Evolutionary conservation across 2,797 vertebrate genomes (phyloP).

Genomic region (Benthosema pterotum): DNA sequence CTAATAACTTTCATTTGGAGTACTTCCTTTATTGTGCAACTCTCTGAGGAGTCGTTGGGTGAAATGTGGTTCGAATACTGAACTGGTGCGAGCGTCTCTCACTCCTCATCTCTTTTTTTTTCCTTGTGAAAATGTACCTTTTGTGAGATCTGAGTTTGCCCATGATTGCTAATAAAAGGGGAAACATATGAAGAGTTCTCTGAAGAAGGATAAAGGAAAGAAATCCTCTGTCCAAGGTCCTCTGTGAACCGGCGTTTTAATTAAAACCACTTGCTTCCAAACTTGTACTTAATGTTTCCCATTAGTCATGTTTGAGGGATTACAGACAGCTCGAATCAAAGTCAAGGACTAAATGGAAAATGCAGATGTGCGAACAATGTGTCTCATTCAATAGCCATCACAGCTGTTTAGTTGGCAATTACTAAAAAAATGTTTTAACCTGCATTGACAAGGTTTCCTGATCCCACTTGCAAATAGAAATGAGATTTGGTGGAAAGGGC

Average conservation of each 20-base stretch:
- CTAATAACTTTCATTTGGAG: conserved; percentile 35
- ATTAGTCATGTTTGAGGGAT: conserved; percentile 94
- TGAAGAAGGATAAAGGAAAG: conserved; percentile 60
- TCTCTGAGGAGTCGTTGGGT: conserved; percentile 16
- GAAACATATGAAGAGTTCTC: conserved; percentile 56
- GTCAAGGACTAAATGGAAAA: conserved; percentile 87
- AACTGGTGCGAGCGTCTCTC: conserved; percentile 30
- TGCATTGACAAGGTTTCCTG: conserved; percentile 66
- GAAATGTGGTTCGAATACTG: conserved; percentile 44
- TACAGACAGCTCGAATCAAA: conserved; percentile 87
- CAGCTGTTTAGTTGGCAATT: conserved; percentile 63
- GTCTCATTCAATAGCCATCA: conserved; percentile 78
- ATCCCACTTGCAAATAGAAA: conserved; percentile 65
- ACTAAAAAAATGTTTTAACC: conserved; percentile 60
- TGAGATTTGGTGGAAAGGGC: conserved; percentile 48
- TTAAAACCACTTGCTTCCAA: conserved; percentile 81
- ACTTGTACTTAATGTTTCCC: conserved; percentile 86
- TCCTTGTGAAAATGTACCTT: conserved; percentile 38
- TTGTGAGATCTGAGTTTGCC: conserved; percentile 45
- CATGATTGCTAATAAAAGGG: conserved; percentile 61
- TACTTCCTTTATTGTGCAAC: conserved; percentile 33
- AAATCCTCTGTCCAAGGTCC: conserved; percentile 55
- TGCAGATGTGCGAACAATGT: conserved; percentile 87
- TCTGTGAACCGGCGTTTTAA: conserved; percentile 75
- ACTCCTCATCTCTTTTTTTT: conserved; percentile 31